A percentile compares a stretch with the other conserved stretches of the same genome.
Evolutionary conservation across 92 coral and sea anemone genomes (phyloP).

Genomic region (Bergia sp.): DNA sequence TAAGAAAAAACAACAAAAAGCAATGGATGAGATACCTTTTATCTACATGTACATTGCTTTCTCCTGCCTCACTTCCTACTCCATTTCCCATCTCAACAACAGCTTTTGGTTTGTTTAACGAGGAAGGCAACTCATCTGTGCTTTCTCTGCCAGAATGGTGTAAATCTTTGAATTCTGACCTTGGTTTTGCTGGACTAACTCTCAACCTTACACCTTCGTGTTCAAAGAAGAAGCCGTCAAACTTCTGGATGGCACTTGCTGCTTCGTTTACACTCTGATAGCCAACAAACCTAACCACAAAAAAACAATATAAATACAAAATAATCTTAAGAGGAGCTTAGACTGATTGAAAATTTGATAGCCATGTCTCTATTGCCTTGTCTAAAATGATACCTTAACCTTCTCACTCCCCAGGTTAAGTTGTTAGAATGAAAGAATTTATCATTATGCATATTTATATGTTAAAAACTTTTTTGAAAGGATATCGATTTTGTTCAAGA

Average conservation of each 20-base stretch:
- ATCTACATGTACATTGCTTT: conserved; percentile 13
- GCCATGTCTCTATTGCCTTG: too few relatives aligned
- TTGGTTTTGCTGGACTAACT: conserved; percentile 26
- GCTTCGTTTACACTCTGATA: conserved; percentile 24
- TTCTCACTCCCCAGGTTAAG: too few relatives aligned
- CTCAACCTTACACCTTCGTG: conserved; percentile 20
- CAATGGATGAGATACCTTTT: neutral
- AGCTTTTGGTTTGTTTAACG: neutral
- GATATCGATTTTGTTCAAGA: too few relatives aligned
- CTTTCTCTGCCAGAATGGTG: neutral
- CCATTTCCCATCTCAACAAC: conserved; percentile 2
- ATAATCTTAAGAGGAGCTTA: neutral
- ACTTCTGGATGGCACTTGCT: conserved; percentile 23
- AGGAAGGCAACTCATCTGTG: neutral
- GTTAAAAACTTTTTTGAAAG: too few relatives aligned
- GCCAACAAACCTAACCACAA: conserved; percentile 31
- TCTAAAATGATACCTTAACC: too few relatives aligned
- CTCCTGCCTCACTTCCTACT: neutral
- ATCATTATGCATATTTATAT: too few relatives aligned
- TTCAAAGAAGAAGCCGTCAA: conserved; percentile 42
- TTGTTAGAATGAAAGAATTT: too few relatives aligned
- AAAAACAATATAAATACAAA: neutral
- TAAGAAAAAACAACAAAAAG: neutral
- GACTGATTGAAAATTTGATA: neutral
- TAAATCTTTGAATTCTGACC: neutral